Evolutionary conservation across 2,113 vertebrate species (phyloP).

Genomic region (Aegotheles bennettii): DNA sequence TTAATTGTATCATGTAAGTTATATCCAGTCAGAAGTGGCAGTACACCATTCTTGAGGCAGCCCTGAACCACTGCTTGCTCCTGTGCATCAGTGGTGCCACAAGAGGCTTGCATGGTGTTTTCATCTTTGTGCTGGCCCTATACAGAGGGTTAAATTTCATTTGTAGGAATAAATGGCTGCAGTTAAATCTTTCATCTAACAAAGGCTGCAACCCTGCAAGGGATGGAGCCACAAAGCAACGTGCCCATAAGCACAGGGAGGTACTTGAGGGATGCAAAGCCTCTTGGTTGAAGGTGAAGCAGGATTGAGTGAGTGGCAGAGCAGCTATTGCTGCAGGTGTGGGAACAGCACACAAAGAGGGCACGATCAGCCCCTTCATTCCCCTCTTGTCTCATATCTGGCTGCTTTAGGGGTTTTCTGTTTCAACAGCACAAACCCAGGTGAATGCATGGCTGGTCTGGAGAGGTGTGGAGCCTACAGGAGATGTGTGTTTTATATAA

Average conservation of each 20-base stretch:
- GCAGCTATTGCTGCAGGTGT: accelerated
- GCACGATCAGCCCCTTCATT: neutral
- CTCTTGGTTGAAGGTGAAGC: neutral
- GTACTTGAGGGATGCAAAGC: neutral
- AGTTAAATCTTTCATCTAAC: neutral
- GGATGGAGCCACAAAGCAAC: neutral
- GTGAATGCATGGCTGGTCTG: neutral
- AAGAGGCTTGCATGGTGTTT: neutral
- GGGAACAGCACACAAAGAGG: neutral
- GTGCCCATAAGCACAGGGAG: accelerated
- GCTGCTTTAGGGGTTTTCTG: neutral
- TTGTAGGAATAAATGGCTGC: neutral
- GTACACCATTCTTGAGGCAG: too few species aligned
- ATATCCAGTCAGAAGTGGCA: too few species aligned
- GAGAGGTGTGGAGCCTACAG: neutral
- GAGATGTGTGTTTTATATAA: accelerated
- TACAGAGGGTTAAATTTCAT: neutral
- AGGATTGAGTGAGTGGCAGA: neutral
- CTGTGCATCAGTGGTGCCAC: neutral
- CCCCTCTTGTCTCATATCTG: neutral
- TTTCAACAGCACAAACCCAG: neutral
- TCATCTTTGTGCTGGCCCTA: neutral
- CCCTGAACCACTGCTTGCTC: neutral
- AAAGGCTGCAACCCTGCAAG: neutral
- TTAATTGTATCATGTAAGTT: neutral